Base-by-base conservation (phyloP, 2,888 invertebrate species). In the Rotaria sp. region DNA sequence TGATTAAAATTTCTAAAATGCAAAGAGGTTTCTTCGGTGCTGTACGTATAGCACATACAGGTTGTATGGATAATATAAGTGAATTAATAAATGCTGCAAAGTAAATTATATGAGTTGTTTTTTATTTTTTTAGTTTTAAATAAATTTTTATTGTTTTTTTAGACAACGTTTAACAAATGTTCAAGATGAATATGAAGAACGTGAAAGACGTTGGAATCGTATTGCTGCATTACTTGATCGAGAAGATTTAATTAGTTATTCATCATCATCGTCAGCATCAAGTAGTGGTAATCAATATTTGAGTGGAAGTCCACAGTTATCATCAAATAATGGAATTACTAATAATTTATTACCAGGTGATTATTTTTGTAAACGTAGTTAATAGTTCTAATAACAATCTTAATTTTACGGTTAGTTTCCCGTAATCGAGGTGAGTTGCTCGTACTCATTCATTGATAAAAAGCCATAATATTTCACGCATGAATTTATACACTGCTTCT, bases 41-140 rank as follows among this genome's bases (percentile, higher is more conserved):
- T 30, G 52, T 86, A 5, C 85, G 85, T 85, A 86, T 86, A n/a
- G 85, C 86, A 75, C 86, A 86, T 84, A 85, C 86, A 2, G 85
- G 85, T 48, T 57, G 57, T 30, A 59, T 86, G 35, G 86, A 86
- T 35, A 48, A 86, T 84, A 85, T 86, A 24, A 85, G 85, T 50
- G 80, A 85, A 35, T 75, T 84, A 57, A 55, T 86, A 4, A 45
- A 80, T 45, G 35, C 74, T 21, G 80, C 85, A 26, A 86, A 86
- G 86, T 86, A 45, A 26, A 26, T 24, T 52, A 15, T 41, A 41
- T 41, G 2, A 1, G 1, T 48, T 11, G 3, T 75, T 24, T 41
- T 41, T 5, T 13, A 24, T 80, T 41, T 5, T 21, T 2, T 38
- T 38, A 4, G 10, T 80, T 26, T 80, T 26, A 26, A 41, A 75